phyloP scores from a whole-genome alignment of 1,140 invertebrate genomes.

The Hypsibius dujardini region DNA sequence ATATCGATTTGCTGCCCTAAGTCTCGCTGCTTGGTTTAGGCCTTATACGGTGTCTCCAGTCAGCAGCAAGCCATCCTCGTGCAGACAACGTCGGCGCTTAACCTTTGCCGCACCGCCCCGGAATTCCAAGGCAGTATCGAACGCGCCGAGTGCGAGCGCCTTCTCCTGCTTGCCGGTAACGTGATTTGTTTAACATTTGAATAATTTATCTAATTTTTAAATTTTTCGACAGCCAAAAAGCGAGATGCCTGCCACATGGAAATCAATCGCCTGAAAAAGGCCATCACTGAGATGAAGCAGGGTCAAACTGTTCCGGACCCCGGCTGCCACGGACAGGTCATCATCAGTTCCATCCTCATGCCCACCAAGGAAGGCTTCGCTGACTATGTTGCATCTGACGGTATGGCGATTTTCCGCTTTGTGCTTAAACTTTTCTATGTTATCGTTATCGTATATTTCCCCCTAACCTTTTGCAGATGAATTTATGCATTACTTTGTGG shows the following conservation, averaged over 20 bases:
- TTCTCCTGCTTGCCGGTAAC: neutral
- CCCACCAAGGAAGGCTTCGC: constrained; percentile 10
- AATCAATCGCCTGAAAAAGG: neutral
- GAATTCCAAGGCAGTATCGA: constrained; percentile 10
- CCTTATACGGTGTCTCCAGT: neutral
- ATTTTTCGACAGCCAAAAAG: neutral
- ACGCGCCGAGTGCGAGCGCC: constrained; percentile 6
- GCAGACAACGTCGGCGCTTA: constrained; percentile 6
- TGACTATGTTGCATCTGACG: neutral
- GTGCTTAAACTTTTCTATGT: neutral
- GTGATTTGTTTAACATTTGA: neutral
- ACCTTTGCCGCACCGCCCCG: neutral
- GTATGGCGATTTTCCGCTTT: neutral
- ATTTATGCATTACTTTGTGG: constrained; percentile 6
- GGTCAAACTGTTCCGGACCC: neutral
- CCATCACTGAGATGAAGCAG: neutral
- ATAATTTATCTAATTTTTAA: neutral
- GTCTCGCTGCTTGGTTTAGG: neutral
- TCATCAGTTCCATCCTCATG: neutral
- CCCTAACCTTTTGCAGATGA: neutral
- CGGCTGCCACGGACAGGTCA: neutral
- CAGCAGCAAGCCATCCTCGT: constrained; percentile 2
- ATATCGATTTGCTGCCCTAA: too few relatives aligned
- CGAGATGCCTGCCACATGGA: neutral
- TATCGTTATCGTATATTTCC: constrained; percentile 5